A percentile compares a stretch with the other conserved stretches of the same genome.
These are phyloP conservation scores for Cyrtonyx montezumae DNA, from an alignment of 2,113 vertebrate genomes.

Conservation along the genomic window DNA sequence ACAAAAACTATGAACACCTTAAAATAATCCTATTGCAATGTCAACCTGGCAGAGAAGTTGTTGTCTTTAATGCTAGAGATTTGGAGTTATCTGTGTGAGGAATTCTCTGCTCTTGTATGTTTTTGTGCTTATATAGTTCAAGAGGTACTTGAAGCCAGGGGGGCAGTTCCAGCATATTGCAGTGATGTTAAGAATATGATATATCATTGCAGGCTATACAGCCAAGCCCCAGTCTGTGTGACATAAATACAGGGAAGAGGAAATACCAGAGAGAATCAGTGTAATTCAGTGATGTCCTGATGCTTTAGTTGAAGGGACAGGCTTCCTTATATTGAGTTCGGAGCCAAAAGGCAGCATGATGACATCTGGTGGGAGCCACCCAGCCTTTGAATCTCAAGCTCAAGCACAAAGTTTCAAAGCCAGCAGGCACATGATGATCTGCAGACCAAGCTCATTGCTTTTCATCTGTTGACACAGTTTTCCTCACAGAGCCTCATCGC, in stretches of 20 bases:
- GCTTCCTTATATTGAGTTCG: not conserved
- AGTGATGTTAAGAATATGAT: not conserved
- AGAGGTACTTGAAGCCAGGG: not conserved
- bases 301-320: not conserved
- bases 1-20: not conserved
- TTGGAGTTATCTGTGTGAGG: not conserved
- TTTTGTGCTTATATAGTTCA: not conserved
- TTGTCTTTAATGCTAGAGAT: not conserved
- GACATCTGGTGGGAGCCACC: not conserved
- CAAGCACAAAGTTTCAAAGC: not conserved
- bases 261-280: not conserved
- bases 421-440: not conserved
- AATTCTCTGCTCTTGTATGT: not conserved
- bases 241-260: not conserved
- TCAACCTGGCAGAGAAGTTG: not conserved
- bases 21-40: not conserved
- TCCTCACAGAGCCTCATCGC: fast-evolving
- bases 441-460: not conserved
- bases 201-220: not conserved
- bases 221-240: not conserved
- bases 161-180: not conserved
- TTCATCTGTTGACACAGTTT: not conserved
- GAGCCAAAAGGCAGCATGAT: not conserved
- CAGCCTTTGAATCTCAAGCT: not conserved
- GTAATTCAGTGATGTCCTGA: not conserved